Conservation (phyloP, 2,888 invertebrate genomes). For the Congeria kusceri region DNA sequence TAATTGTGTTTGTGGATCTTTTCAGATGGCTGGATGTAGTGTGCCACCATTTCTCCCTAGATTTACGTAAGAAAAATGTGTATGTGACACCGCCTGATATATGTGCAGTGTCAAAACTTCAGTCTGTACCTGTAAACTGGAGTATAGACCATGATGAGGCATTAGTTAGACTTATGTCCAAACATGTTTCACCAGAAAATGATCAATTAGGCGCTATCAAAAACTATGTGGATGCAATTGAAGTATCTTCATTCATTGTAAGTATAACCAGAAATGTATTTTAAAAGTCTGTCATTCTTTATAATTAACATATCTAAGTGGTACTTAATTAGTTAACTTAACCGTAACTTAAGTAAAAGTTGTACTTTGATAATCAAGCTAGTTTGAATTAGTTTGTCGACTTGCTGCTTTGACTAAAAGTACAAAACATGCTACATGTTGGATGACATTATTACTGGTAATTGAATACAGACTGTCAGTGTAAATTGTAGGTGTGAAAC, state of each 20-base stretch:
- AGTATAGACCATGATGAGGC: slow-evolving; percentile 83
- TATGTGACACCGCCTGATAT: slow-evolving; percentile 70
- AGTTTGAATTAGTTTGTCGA: too few relatives aligned
- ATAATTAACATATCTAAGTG: too few relatives aligned
- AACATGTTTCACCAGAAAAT: slow-evolving; percentile 79
- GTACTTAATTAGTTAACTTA: too few relatives aligned
- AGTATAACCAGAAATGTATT: slow-evolving; percentile 65
- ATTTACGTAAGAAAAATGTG: slow-evolving; percentile 68
- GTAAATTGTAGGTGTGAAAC: too few relatives aligned
- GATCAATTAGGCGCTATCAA: slow-evolving; percentile 82
- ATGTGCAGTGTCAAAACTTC: slow-evolving; percentile 76
- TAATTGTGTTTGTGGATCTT: neutral
- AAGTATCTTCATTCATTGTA: slow-evolving; percentile 83
- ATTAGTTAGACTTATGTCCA: slow-evolving; percentile 81
- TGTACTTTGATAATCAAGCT: too few relatives aligned
- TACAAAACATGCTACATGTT: too few relatives aligned
- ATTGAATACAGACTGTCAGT: too few relatives aligned
- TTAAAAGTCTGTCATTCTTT: too few relatives aligned
- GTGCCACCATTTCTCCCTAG: slow-evolving; percentile 77
- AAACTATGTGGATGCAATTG: slow-evolving; percentile 83
- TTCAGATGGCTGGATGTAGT: slow-evolving; percentile 82
- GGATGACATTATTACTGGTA: too few relatives aligned
- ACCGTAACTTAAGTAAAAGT: too few relatives aligned
- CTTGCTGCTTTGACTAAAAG: too few relatives aligned
- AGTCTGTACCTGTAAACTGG: slow-evolving; percentile 78